Conservation (phyloP, 2,113 vertebrate genomes). For the Alligator sinensis region DNA sequence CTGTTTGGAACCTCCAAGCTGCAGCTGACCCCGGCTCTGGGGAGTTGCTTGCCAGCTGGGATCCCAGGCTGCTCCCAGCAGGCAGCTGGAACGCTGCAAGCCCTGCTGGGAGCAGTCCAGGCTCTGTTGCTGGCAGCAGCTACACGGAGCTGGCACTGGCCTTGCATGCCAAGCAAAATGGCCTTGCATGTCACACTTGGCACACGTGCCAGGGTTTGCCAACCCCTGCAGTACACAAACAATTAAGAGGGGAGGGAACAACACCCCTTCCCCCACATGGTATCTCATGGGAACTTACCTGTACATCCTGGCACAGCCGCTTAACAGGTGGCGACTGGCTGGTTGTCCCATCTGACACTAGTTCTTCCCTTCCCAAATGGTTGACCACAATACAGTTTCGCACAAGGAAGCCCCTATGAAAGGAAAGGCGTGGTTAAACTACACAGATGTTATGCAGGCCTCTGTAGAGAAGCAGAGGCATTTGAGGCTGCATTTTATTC, state of each 20-base stretch:
- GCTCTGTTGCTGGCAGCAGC: not conserved
- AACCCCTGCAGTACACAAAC: accelerated
- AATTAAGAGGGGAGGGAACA: slow-evolving; percentile 7
- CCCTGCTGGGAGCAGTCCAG: not conserved
- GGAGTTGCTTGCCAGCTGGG: too few relatives aligned
- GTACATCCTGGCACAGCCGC: slow-evolving; percentile 87
- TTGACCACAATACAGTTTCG: slow-evolving; percentile 90
- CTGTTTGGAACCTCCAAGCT: too few relatives aligned
- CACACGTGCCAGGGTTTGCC: not conserved
- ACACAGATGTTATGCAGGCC: not conserved
- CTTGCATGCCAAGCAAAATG: too few relatives aligned
- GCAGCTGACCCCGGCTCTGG: too few relatives aligned
- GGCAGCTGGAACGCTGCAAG: too few relatives aligned
- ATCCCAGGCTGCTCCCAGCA: too few relatives aligned
- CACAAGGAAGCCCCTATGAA: slow-evolving; percentile 83
- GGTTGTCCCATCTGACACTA: slow-evolving; percentile 49
- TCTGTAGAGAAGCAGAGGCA: not conserved
- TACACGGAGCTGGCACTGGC: too few relatives aligned
- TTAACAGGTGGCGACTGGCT: slow-evolving; percentile 91
- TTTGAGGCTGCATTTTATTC: not conserved
- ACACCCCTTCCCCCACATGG: not conserved
- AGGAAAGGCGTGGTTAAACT: slow-evolving; percentile 39
- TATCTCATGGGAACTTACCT: slow-evolving; percentile 79
- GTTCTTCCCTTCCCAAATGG: slow-evolving; percentile 88
- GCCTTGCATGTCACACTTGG: too few relatives aligned